Conservation (phyloP, 2,113 vertebrate species). For the Xiphias gladius region DNA sequence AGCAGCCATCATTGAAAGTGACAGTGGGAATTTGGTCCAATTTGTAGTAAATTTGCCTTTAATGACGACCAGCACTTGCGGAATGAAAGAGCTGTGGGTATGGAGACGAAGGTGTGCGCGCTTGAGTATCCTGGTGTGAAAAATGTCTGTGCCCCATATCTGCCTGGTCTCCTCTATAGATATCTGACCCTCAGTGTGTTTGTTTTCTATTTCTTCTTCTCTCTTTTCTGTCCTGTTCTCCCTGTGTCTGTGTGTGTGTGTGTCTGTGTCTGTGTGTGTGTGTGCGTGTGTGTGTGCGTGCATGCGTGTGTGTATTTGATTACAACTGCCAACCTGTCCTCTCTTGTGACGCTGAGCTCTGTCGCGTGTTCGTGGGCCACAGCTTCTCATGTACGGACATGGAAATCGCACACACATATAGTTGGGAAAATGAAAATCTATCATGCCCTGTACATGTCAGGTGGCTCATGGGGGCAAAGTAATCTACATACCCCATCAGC, state of each 20-base stretch:
- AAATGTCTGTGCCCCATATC: slow-evolving; percentile 19
- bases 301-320: slow-evolving; percentile 83
- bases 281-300: slow-evolving; percentile 74
- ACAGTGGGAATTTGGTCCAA: slow-evolving; percentile 97
- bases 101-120: slow-evolving; percentile 84
- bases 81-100: slow-evolving; percentile 92
- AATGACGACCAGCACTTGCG: slow-evolving; percentile 88
- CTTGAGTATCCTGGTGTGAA: not conserved
- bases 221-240: slow-evolving; percentile 73
- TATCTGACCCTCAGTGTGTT: slow-evolving; percentile 29
- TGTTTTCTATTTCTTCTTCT: slow-evolving; percentile 24
- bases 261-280: slow-evolving; percentile 61
- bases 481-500: slow-evolving; percentile 82
- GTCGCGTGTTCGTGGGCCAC: slow-evolving; percentile 62
- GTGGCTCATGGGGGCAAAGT: slow-evolving; percentile 78
- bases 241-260: slow-evolving; percentile 74
- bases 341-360: slow-evolving; percentile 53
- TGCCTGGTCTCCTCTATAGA: slow-evolving; percentile 6
- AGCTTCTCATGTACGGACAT: slow-evolving; percentile 72
- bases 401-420: slow-evolving; percentile 67
- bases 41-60: slow-evolving; percentile 97
- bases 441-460: slow-evolving; percentile 83
- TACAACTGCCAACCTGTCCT: slow-evolving; percentile 80
- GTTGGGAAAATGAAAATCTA: slow-evolving; percentile 82
- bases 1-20: slow-evolving; percentile 95